A percentile compares a stretch with the other conserved stretches of the same genome.
Evolutionary conservation across 2,888 invertebrate species (phyloP).

Genomic region (Chromoteleia sp.): DNA sequence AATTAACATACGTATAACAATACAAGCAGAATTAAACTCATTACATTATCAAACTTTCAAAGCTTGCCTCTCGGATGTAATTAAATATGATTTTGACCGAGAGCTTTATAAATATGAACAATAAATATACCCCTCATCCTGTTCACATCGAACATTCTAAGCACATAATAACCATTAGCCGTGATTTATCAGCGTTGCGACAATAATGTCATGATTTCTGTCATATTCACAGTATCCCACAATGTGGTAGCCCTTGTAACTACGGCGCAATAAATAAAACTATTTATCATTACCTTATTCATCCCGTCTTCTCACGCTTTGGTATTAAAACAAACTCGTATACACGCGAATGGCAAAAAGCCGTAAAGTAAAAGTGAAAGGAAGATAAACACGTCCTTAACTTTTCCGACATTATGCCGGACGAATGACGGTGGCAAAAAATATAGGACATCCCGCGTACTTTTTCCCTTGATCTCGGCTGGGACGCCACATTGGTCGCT

Average conservation of each 20-base stretch:
- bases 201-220: slow-evolving; percentile 50
- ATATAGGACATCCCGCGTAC: slow-evolving; percentile 29
- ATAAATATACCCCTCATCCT: slow-evolving; percentile 7
- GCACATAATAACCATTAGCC: slow-evolving; percentile 45
- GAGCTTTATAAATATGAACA: slow-evolving; percentile 12
- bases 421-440: slow-evolving; percentile 38
- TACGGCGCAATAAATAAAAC: slow-evolving; percentile 41
- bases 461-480: slow-evolving; percentile 36
- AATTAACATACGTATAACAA: not conserved
- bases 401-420: slow-evolving; percentile 14
- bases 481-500: slow-evolving; percentile 36
- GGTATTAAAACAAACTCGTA: slow-evolving; percentile 34
- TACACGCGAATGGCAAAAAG: not conserved
- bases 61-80: not conserved
- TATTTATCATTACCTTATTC: slow-evolving; percentile 35
- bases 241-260: slow-evolving; percentile 11
- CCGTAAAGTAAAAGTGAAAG: slow-evolving; percentile 34
- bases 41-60: slow-evolving; percentile 3
- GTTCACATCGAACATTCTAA: slow-evolving; percentile 10
- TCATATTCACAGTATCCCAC: slow-evolving; percentile 15
- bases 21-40: not conserved
- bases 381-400: slow-evolving; percentile 50
- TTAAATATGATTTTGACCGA: not conserved
- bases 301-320: not conserved
- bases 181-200: slow-evolving; percentile 43